Conservation (phyloP, 2,113 vertebrate species). For the Serilophus lunatus region DNA sequence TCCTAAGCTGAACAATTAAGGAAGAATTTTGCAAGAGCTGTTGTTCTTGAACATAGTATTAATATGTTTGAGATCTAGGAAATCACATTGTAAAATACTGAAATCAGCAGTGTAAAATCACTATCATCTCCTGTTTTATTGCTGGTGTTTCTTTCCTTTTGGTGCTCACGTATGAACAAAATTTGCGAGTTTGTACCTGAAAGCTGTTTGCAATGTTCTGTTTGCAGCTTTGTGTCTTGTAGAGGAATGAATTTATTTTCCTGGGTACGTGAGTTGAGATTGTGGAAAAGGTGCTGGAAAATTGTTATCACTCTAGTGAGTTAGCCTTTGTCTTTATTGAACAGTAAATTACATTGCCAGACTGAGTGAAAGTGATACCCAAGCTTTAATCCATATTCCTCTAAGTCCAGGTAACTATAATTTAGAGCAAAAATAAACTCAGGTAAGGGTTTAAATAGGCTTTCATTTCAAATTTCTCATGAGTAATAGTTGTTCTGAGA, state of each 20-base stretch:
- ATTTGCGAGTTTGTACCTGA: background rate
- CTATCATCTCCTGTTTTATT: background rate
- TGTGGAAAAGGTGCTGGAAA: background rate
- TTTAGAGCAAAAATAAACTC: background rate
- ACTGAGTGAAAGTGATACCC: background rate
- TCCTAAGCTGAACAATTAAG: background rate
- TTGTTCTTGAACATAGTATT: accelerated
- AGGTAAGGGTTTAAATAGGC: background rate
- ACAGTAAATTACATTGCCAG: background rate
- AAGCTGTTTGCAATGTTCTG: background rate
- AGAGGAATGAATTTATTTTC: background rate
- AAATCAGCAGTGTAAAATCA: background rate
- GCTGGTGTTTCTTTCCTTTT: background rate
- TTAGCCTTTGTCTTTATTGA: background rate
- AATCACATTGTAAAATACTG: background rate
- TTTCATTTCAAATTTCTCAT: background rate
- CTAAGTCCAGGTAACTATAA: background rate
- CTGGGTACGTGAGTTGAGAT: background rate
- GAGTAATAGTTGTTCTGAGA: background rate
- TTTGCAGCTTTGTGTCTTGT: background rate
- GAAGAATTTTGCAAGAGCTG: background rate
- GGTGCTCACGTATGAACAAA: background rate
- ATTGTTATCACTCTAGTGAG: background rate
- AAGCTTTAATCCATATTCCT: background rate
- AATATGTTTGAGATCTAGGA: background rate